A percentile compares a stretch with the other conserved stretches of the same genome.
These are phyloP conservation scores for Synergus itoensis DNA, from an alignment of 2,888 invertebrate genomes.

Conservation along the genomic window DNA sequence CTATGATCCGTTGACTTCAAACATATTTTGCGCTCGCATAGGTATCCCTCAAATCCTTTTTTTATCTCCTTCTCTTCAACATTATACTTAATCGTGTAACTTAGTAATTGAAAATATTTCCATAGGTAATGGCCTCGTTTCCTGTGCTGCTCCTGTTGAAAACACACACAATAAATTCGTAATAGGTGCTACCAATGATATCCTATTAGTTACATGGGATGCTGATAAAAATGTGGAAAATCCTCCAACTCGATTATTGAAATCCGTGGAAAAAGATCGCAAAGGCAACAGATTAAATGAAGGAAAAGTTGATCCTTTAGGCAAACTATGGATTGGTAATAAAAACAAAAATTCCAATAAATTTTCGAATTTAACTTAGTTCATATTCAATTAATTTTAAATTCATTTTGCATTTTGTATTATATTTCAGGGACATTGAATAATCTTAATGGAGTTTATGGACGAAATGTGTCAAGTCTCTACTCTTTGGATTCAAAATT, in stretches of 20 bases:
- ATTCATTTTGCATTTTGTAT: not conserved
- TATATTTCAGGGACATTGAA: conserved; percentile 69
- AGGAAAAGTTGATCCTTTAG: conserved; percentile 84
- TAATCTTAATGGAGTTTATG: conserved; percentile 65
- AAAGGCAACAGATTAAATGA: conserved; percentile 82
- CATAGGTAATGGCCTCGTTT: conserved; percentile 80
- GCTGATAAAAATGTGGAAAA: conserved; percentile 67
- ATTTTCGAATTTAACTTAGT: not conserved
- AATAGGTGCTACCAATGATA: conserved; percentile 74
- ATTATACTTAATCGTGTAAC: not conserved
- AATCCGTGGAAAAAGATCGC: conserved; percentile 77
- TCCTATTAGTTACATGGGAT: conserved; percentile 79
- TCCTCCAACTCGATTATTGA: conserved; percentile 65
- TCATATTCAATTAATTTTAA: no score
- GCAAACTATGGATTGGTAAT: conserved; percentile 84
- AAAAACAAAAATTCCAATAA: not conserved
- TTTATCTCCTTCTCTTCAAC: not conserved
- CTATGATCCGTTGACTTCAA: conserved; percentile 78
- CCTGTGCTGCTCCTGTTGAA: conserved; percentile 77
- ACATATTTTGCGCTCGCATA: conserved; percentile 57
- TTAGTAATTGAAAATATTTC: conserved; percentile 15
- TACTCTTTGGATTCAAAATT: conserved; percentile 79
- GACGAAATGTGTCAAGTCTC: conserved; percentile 80
- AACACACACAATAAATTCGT: conserved; percentile 73
- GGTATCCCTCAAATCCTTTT: conserved; percentile 46